Percentiles rank a stretch among this genome's conserved stretches.
These are phyloP conservation scores for Limosa lapponica DNA, from an alignment of 2,797 vertebrate species.

Conservation along the genomic window DNA sequence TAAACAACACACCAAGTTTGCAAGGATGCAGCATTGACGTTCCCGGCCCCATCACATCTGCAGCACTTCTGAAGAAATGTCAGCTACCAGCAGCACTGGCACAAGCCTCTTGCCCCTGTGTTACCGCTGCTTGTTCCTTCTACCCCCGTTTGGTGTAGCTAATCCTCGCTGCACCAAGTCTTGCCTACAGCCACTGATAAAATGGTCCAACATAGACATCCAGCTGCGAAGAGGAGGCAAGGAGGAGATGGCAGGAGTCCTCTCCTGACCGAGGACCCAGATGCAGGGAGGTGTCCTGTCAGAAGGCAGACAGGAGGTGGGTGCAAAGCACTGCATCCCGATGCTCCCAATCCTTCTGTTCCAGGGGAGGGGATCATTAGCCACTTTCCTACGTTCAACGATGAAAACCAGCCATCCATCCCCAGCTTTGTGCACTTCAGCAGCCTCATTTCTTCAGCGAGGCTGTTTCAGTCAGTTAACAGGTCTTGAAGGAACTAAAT, in stretches of 20 bases:
- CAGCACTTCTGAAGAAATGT: background rate
- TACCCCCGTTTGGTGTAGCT: rapidly evolving
- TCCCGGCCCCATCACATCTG: background rate
- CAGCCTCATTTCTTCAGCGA: background rate
- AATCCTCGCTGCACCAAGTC: background rate
- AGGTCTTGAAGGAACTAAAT: background rate
- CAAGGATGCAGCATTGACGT: background rate
- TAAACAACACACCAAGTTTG: background rate
- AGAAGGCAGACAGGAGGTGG: rapidly evolving
- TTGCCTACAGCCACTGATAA: background rate
- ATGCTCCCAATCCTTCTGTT: background rate
- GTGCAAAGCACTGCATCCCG: rapidly evolving
- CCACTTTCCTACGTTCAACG: rapidly evolving
- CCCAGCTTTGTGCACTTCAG: background rate
- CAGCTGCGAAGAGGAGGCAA: background rate
- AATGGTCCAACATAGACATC: background rate
- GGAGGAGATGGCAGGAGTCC: background rate
- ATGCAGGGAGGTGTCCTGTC: background rate
- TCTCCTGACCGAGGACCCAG: background rate
- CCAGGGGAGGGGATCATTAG: background rate
- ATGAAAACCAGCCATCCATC: background rate
- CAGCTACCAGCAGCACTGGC: background rate
- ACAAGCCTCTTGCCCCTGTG: background rate
- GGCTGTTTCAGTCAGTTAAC: background rate
- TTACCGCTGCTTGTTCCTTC: background rate